phyloP scores from a whole-genome alignment of 92 coral and sea anemone species.

The Zoanthus solanderi region DNA sequence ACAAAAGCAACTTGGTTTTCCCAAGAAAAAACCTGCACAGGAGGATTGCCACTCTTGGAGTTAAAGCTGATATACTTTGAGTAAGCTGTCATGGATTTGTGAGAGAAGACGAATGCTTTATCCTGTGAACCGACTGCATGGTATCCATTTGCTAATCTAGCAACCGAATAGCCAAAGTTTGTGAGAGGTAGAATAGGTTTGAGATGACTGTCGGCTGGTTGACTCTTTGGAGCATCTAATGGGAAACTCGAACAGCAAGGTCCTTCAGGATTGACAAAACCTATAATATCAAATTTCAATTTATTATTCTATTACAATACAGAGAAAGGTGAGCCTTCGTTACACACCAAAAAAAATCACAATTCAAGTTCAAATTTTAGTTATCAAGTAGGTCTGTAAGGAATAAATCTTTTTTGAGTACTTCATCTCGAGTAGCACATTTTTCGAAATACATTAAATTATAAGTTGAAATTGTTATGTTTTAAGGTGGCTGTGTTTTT shows the following conservation, averaged over 20 bases:
- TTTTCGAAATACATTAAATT: no score
- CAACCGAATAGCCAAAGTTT: slow-evolving; percentile 81
- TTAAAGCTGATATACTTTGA: slow-evolving; percentile 54
- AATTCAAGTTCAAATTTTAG: no score
- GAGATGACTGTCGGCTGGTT: slow-evolving; percentile 78
- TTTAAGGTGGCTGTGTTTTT: no score
- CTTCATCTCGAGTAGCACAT: no score
- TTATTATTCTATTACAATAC: neutral
- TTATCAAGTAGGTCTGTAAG: no score
- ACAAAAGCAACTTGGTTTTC: slow-evolving; percentile 55
- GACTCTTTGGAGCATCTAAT: slow-evolving; percentile 49
- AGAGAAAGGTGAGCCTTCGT: no score
- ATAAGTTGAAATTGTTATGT: no score
- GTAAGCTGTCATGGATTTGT: slow-evolving; percentile 35
- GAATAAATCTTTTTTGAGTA: no score
- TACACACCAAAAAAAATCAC: no score
- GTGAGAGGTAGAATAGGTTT: slow-evolving; percentile 73
- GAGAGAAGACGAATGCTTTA: slow-evolving; percentile 74
- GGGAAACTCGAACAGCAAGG: slow-evolving; percentile 82
- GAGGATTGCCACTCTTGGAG: slow-evolving; percentile 20
- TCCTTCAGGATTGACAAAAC: slow-evolving; percentile 80
- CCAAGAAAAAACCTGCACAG: slow-evolving; percentile 46
- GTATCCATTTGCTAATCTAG: slow-evolving; percentile 60
- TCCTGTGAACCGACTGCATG: slow-evolving; percentile 72
- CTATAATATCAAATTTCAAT: slow-evolving; percentile 26